Conservation (phyloP, 2,113 vertebrate species). For the Sus scrofa region DNA sequence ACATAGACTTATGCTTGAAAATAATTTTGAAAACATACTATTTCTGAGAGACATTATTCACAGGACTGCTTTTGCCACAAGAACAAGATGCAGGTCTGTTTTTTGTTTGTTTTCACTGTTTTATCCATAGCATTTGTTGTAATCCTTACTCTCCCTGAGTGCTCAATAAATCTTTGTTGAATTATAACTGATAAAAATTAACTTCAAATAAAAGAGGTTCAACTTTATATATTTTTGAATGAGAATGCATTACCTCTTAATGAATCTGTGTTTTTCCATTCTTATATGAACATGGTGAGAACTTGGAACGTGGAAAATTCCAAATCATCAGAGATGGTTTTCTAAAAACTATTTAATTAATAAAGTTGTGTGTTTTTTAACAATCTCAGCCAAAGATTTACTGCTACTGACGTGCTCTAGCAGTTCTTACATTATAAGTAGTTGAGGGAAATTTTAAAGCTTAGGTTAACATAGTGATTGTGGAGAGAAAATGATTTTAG, state of each 20-base stretch:
- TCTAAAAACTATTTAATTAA: slow-evolving; percentile 46
- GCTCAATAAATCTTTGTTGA: neutral
- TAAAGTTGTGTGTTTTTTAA: slow-evolving; percentile 49
- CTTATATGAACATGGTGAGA: slow-evolving; percentile 51
- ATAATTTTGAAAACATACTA: slow-evolving; percentile 19
- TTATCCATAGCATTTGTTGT: neutral
- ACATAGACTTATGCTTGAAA: slow-evolving; percentile 21
- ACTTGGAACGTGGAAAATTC: slow-evolving; percentile 77
- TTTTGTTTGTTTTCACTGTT: neutral
- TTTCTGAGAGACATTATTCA: neutral
- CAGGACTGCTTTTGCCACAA: neutral
- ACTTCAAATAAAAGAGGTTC: neutral
- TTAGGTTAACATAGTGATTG: neutral
- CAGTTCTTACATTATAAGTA: neutral
- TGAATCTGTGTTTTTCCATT: slow-evolving; percentile 82
- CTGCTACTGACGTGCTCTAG: neutral
- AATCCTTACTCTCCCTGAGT: neutral
- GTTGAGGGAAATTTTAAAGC: neutral
- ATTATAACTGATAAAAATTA: slow-evolving; percentile 40
- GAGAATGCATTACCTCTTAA: slow-evolving; percentile 53
- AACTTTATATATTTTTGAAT: slow-evolving; percentile 49
- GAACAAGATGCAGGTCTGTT: neutral
- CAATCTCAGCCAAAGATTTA: slow-evolving; percentile 53
- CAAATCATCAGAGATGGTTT: slow-evolving; percentile 14
- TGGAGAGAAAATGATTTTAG: neutral